Percentiles rank a stretch among this genome's conserved stretches.
Conservation (phyloP, 1,140 invertebrate species). For the Venustaconcha ellipsiformis region DNA sequence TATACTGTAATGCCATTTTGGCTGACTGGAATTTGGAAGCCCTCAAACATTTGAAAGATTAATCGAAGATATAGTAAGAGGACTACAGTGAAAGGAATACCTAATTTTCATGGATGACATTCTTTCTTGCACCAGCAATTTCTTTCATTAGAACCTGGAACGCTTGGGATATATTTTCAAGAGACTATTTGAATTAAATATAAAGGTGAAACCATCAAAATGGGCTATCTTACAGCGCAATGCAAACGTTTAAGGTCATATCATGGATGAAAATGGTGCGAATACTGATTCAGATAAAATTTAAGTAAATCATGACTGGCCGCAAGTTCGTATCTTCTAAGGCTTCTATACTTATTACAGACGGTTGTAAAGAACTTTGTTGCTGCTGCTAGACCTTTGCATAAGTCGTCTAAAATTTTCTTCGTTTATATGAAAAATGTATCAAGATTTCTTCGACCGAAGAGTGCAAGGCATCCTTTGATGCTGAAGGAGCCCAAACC, state of each 20-base stretch:
- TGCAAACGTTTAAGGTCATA: slow-evolving; percentile 28
- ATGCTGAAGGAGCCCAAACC: too few species aligned
- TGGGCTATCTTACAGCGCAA: slow-evolving; percentile 32
- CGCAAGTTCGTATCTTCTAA: slow-evolving; percentile 30
- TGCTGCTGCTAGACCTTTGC: slow-evolving; percentile 18
- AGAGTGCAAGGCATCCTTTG: too few species aligned
- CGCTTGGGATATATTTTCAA: slow-evolving; percentile 25
- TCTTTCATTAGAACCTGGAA: slow-evolving; percentile 6
- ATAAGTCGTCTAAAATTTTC: background rate
- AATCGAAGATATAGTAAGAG: slow-evolving; percentile 27
- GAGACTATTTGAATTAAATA: slow-evolving; percentile 10
- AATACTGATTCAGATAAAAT: slow-evolving; percentile 15
- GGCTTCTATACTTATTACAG: slow-evolving; percentile 26
- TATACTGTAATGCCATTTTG: slow-evolving; percentile 27
- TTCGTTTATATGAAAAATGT: background rate
- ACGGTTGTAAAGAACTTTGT: slow-evolving; percentile 23
- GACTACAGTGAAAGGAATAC: slow-evolving; percentile 22
- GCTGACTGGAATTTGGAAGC: slow-evolving; percentile 5
- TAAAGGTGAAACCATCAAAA: slow-evolving; percentile 33
- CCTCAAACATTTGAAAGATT: slow-evolving; percentile 34
- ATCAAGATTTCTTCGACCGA: background rate
- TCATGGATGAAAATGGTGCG: background rate
- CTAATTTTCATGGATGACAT: slow-evolving; percentile 39
- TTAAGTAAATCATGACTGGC: slow-evolving; percentile 18
- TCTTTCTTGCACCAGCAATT: slow-evolving; percentile 10